Evolutionary conservation across 2,113 vertebrate species (phyloP).

Genomic region (Scatophagus argus): DNA sequence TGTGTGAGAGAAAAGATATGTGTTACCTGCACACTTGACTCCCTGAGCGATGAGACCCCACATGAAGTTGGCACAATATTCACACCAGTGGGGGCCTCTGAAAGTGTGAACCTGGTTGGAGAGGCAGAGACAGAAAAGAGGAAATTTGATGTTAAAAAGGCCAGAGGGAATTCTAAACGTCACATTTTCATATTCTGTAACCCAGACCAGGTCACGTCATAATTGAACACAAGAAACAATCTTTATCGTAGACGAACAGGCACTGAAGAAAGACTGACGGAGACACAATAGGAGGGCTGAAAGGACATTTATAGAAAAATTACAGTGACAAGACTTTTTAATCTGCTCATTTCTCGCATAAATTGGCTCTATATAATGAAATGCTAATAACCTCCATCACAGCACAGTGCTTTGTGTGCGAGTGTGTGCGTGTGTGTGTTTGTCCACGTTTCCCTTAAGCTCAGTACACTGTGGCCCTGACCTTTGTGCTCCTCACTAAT

Average conservation of each 20-base stretch:
- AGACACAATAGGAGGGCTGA: constrained; percentile 39
- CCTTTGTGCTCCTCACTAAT: constrained; percentile 40
- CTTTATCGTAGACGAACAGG: constrained; percentile 5
- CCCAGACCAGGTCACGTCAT: not conserved
- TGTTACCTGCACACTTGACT: constrained; percentile 97
- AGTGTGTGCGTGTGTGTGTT: constrained; percentile 22
- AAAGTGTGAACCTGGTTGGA: constrained; percentile 93
- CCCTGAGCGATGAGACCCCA: constrained; percentile 99
- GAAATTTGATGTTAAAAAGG: not conserved
- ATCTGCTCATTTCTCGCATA: constrained; percentile 42
- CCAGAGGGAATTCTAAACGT: too few species aligned
- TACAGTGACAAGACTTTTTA: constrained; percentile 8
- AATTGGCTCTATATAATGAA: constrained; percentile 53
- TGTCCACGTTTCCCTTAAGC: constrained; percentile 17
- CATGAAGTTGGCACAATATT: constrained; percentile 99
- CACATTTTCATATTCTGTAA: not conserved
- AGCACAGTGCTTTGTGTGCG: constrained; percentile 15
- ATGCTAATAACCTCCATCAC: constrained; percentile 53
- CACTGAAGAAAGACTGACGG: constrained; percentile 6
- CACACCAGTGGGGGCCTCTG: constrained; percentile 98
- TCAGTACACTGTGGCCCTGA: constrained; percentile 20
- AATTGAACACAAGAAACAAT: constrained; percentile 14
- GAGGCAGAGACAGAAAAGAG: not conserved
- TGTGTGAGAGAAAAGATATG: not conserved
- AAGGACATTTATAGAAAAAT: constrained; percentile 12